phyloP scores from a whole-genome alignment of 2,888 invertebrate genomes.

The Pristionchus fissidentatus region DNA sequence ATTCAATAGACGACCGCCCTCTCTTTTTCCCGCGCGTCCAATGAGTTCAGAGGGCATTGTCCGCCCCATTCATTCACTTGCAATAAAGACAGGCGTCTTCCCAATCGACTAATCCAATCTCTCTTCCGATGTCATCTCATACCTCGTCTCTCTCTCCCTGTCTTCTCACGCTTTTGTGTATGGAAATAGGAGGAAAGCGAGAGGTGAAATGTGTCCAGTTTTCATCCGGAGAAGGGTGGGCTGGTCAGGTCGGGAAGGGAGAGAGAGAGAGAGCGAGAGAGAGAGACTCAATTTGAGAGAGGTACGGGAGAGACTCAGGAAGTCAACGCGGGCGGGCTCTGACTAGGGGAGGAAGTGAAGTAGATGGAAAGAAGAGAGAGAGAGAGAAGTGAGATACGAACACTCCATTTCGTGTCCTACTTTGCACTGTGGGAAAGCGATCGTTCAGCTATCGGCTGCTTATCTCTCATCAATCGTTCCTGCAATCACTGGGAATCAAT shows the following conservation, averaged over 20 bases:
- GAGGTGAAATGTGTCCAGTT: constrained; percentile 35
- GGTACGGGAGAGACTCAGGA: constrained; percentile 9
- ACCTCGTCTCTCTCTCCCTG: constrained; percentile 3
- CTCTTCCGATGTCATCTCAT: constrained; percentile 9
- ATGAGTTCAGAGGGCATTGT: constrained; percentile 41
- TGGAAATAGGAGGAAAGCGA: constrained; percentile 38
- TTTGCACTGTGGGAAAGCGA: too few species aligned
- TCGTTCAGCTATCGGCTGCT: constrained; percentile 33
- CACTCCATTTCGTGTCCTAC: not conserved
- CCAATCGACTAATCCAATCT: constrained; percentile 11
- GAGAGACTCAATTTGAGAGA: constrained; percentile 19
- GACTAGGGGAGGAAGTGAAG: constrained; percentile 19
- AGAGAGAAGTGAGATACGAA: not conserved
- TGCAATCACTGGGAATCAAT: constrained; percentile 11
- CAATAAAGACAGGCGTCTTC: constrained; percentile 9
- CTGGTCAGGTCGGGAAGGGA: constrained; percentile 17
- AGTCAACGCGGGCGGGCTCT: constrained; percentile 18
- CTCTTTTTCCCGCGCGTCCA: too few species aligned
- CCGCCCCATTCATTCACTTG: constrained; percentile 1
- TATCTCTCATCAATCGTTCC: constrained; percentile 2
- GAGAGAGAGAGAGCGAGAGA: constrained; percentile 12
- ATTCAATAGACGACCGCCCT: not conserved
- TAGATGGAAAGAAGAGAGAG: not conserved
- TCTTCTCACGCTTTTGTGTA: constrained; percentile 9
- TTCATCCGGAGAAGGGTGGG: not conserved